Percentiles rank a stretch among this genome's conserved stretches.
phyloP scores from a whole-genome alignment of 2,797 vertebrate species.

The Decapterus maruadsi region DNA sequence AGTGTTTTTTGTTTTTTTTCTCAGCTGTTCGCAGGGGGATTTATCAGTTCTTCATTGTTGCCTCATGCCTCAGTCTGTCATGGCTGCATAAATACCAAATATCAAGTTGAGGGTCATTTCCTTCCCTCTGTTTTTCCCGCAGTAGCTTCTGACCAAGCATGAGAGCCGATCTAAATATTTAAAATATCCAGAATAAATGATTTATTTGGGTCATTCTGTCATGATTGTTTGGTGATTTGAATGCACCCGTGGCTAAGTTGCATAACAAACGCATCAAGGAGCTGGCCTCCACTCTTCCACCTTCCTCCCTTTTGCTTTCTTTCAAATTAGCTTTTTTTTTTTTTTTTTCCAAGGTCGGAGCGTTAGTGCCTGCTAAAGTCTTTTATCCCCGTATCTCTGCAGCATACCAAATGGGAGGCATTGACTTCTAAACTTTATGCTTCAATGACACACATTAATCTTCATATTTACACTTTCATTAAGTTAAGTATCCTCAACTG shows the following conservation, averaged over 20 bases:
- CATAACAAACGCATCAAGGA: slow-evolving; percentile 1
- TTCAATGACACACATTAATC: not conserved
- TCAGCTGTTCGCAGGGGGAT: not conserved
- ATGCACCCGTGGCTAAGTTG: slow-evolving; percentile 18
- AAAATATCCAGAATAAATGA: slow-evolving; percentile 44
- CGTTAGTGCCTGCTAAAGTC: not conserved
- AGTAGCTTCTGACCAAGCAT: slow-evolving; percentile 19
- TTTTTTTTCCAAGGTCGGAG: slow-evolving; percentile 3
- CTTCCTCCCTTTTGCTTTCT: slow-evolving; percentile 4
- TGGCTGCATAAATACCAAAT: not conserved
- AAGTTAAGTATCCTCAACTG: not conserved
- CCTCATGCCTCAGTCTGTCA: not conserved
- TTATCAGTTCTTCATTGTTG: slow-evolving; percentile 4
- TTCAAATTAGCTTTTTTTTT: not conserved
- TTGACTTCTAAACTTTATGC: not conserved
- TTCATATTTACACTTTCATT: slow-evolving; percentile 4
- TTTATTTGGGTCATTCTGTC: slow-evolving; percentile 56
- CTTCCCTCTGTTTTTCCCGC: not conserved
- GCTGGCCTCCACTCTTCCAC: not conserved
- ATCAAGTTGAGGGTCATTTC: not conserved
- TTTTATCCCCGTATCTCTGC: slow-evolving; percentile 3
- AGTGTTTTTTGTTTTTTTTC: not conserved
- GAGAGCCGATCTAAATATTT: slow-evolving; percentile 51
- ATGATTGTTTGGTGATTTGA: slow-evolving; percentile 28
- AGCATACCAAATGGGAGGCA: slow-evolving; percentile 3